A percentile compares a stretch with the other conserved stretches of the same genome.
phyloP scores from a whole-genome alignment of 30 jellyfish, hydroid and myxozoan genomes.

The Morbakka virulenta region DNA sequence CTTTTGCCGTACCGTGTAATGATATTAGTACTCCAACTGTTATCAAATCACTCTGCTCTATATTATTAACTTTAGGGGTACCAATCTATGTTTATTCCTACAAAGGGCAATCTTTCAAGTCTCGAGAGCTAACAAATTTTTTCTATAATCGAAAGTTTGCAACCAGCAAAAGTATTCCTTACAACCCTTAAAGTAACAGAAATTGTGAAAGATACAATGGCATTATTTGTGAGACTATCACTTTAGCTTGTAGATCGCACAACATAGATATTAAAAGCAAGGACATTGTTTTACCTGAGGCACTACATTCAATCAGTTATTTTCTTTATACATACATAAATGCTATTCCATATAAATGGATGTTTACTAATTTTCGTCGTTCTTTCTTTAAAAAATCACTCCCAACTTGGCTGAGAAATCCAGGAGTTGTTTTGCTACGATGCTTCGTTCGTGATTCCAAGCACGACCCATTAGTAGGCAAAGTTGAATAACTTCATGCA shows the following conservation, averaged over 20 bases:
- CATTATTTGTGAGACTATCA: constrained; percentile 34
- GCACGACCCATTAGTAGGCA: constrained; percentile 12
- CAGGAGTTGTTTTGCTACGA: constrained; percentile 54
- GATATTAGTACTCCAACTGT: constrained; percentile 15
- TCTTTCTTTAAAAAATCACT: constrained; percentile 6
- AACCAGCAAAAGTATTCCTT: constrained; percentile 2
- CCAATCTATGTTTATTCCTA: constrained; percentile 26
- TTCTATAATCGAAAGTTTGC: constrained; percentile 10
- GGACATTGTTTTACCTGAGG: constrained; percentile 51
- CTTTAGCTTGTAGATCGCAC: constrained; percentile 3
- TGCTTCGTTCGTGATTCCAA: constrained; percentile 11
- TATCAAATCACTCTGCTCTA: neutral
- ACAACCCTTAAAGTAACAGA: neutral
- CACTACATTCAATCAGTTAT: constrained; percentile 51
- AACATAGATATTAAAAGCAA: neutral
- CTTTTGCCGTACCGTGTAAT: constrained; percentile 23
- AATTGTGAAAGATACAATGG: constrained; percentile 27
- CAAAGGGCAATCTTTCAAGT: constrained; percentile 1
- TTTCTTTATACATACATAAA: constrained; percentile 49
- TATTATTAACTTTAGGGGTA: constrained; percentile 9
- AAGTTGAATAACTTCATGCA: constrained; percentile 14
- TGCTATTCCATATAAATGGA: constrained; percentile 43
- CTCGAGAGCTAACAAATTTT: neutral
- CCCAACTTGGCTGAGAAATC: constrained; percentile 60
- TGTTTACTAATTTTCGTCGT: neutral